A percentile compares a stretch with the other conserved stretches of the same genome.
Evolutionary conservation across 2,113 vertebrate species (phyloP).

Genomic region (Merops nubicus): DNA sequence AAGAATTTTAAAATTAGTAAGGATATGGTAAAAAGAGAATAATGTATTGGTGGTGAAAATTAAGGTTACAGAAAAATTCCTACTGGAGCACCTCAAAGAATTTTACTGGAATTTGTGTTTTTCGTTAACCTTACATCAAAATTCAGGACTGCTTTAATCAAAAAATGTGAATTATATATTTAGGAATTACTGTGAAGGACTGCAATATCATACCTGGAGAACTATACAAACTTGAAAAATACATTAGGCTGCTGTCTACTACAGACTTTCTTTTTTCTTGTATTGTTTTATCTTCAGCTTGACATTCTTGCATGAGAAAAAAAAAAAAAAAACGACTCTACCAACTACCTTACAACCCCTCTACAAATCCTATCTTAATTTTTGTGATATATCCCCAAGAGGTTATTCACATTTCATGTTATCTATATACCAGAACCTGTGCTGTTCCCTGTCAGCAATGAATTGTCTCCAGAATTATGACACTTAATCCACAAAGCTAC

Average conservation of each 20-base stretch:
- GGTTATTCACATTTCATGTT: neutral
- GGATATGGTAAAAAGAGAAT: neutral
- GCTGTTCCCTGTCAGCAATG: neutral
- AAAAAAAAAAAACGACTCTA: fast-evolving
- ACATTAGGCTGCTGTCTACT: neutral
- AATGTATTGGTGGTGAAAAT: neutral
- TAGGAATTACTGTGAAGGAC: neutral
- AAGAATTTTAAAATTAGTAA: neutral
- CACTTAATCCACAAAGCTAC: neutral
- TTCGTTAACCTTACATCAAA: neutral
- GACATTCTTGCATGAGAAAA: neutral
- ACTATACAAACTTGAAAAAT: neutral
- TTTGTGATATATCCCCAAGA: neutral
- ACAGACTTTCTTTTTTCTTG: neutral
- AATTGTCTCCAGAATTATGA: neutral
- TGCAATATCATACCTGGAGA: neutral
- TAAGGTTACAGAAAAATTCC: neutral
- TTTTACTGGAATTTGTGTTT: neutral
- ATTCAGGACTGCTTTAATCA: neutral
- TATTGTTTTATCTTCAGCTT: neutral
- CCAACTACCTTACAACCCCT: neutral
- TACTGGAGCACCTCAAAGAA: neutral
- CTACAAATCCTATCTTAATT: neutral
- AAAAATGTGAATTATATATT: neutral
- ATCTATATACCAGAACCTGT: neutral